Conservation (phyloP, 1,140 invertebrate species). For the Thalassaphorura encarpata region DNA sequence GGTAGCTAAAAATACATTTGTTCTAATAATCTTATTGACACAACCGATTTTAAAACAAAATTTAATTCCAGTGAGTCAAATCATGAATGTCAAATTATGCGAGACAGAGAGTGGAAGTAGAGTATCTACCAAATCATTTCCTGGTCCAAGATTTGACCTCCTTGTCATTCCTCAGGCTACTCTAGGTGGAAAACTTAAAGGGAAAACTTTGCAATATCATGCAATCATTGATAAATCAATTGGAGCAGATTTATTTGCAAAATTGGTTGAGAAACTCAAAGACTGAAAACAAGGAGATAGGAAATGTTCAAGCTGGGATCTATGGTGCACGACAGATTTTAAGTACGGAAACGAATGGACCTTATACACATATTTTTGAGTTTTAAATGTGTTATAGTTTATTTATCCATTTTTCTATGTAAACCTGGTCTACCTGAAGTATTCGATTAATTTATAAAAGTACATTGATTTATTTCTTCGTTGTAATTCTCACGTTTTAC, state of each 20-base stretch:
- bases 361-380: conserved; percentile 38
- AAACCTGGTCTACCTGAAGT: no score
- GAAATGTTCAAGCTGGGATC: conserved; percentile 36
- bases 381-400: no score
- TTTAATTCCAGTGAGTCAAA: no score
- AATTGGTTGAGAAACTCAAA: conserved; percentile 35
- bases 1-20: conserved; percentile 33
- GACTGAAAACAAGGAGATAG: conserved; percentile 24
- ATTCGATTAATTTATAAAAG: no score
- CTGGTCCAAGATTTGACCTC: conserved; percentile 38
- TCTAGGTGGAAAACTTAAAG: conserved; percentile 42
- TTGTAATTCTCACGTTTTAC: no score
- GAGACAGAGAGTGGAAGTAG: conserved; percentile 34
- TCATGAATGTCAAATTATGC: conserved; percentile 37
- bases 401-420: no score
- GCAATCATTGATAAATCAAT: conserved; percentile 38
- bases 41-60: no score
- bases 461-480: no score
- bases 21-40: no score
- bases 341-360: conserved; percentile 41
- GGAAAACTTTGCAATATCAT: conserved; percentile 43
- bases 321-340: conserved; percentile 43
- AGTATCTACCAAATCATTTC: conserved; percentile 32
- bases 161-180: conserved; percentile 43
- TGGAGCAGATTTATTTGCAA: conserved; percentile 37